Conservation (phyloP, 2,797 vertebrate genomes). For the Onychomys leucogaster region DNA sequence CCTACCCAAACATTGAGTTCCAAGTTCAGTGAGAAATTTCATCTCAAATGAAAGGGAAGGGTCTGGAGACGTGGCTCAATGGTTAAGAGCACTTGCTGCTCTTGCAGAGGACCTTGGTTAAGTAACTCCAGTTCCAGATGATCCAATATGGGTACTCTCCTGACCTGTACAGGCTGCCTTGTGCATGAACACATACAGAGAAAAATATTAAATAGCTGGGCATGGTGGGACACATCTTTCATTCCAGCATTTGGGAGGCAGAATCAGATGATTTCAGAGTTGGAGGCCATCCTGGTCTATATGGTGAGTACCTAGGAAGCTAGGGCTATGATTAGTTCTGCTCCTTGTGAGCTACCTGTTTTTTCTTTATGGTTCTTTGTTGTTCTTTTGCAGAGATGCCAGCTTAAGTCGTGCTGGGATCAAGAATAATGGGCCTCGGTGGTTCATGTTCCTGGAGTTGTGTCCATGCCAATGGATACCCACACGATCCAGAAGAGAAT, state of each 20-base stretch:
- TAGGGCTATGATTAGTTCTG: no score
- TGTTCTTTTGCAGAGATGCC: no score
- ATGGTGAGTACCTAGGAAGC: background rate
- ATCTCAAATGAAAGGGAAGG: background rate
- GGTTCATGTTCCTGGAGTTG: no score
- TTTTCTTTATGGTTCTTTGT: no score
- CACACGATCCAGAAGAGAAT: no score
- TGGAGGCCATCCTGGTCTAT: background rate
- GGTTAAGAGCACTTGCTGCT: background rate
- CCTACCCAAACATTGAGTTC: background rate
- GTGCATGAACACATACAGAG: background rate
- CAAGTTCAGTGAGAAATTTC: background rate
- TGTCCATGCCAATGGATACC: no score
- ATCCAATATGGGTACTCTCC: background rate
- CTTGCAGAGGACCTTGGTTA: no score
- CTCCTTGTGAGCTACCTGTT: no score
- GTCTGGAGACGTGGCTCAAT: background rate
- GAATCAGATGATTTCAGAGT: background rate
- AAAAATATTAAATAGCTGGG: background rate
- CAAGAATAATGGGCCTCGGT: no score
- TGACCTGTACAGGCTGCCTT: background rate
- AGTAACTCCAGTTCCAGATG: background rate
- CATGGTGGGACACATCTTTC: background rate
- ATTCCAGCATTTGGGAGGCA: background rate
- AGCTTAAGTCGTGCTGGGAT: no score